phyloP scores from a whole-genome alignment of 2,888 invertebrate species.

The Rhogogaster chlorosoma region DNA sequence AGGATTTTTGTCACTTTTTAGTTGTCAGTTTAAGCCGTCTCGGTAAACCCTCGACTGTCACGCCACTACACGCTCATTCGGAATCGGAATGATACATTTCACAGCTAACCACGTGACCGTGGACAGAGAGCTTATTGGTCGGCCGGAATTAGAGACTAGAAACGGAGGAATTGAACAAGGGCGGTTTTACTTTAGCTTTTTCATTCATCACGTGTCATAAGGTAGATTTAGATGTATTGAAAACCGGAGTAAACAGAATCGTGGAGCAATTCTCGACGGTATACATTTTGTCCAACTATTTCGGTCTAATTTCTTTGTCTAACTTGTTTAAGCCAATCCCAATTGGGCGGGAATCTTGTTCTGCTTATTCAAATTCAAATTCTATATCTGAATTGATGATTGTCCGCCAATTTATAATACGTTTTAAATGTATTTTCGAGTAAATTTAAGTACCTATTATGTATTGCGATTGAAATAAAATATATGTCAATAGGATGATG shows the following conservation, averaged over 20 bases:
- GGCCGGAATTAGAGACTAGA: background rate
- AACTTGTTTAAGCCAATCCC: background rate
- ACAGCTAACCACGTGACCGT: background rate
- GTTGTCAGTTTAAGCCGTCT: background rate
- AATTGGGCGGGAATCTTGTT: background rate
- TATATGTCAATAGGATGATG: background rate
- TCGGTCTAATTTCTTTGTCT: background rate
- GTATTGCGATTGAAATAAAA: background rate
- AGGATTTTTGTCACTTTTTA: background rate
- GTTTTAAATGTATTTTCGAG: background rate
- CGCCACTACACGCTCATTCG: background rate
- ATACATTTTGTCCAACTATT: background rate
- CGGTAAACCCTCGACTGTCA: conserved; percentile 7
- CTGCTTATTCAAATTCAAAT: background rate
- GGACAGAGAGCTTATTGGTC: background rate
- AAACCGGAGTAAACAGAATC: background rate
- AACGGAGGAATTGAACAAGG: background rate
- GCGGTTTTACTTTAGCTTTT: background rate
- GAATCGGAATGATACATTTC: background rate
- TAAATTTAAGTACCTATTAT: background rate
- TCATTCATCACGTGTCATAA: background rate
- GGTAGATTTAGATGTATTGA: background rate
- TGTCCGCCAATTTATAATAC: background rate
- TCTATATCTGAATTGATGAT: background rate
- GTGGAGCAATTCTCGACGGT: background rate